A percentile compares a stretch with the other conserved stretches of the same genome.
Conservation (phyloP, 2,888 invertebrate species). For the Mythimna ferrago region DNA sequence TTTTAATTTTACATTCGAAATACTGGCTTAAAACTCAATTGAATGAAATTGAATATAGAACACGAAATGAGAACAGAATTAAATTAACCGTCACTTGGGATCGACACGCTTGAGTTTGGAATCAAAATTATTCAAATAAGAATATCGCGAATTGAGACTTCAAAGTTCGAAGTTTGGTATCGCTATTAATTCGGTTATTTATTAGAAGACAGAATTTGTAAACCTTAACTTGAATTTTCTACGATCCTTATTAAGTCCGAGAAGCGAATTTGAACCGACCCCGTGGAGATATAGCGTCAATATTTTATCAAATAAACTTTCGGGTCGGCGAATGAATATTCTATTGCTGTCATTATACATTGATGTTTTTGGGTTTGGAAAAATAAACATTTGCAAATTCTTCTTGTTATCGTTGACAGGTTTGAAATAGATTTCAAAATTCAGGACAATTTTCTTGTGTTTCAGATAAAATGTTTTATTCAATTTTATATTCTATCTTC, state of each 20-base stretch:
- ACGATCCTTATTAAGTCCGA: constrained; percentile 68
- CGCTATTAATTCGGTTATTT: constrained; percentile 59
- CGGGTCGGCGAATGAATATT: constrained; percentile 74
- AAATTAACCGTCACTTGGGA: constrained; percentile 40
- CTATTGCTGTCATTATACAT: constrained; percentile 62
- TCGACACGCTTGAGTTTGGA: constrained; percentile 52
- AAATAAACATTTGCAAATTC: constrained; percentile 41
- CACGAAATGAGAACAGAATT: constrained; percentile 41
- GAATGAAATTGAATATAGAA: constrained; percentile 36
- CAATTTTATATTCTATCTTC: neutral
- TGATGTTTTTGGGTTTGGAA: constrained; percentile 44
- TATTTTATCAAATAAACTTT: constrained; percentile 77
- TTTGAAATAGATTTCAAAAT: constrained; percentile 9
- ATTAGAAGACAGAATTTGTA: constrained; percentile 59
- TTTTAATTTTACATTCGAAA: constrained; percentile 28
- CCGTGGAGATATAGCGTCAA: constrained; percentile 70
- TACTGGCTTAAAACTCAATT: constrained; percentile 27
- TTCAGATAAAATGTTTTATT: constrained; percentile 9
- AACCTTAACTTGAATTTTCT: constrained; percentile 68
- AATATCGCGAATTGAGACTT: constrained; percentile 37
- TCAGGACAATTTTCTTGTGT: neutral
- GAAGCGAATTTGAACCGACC: constrained; percentile 65
- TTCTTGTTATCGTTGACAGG: constrained; percentile 1
- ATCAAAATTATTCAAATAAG: constrained; percentile 57
- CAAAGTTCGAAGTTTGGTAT: constrained; percentile 46